phyloP scores from a whole-genome alignment of 64 coral and sea anemone genomes.

The Pocillopora verrucosa region DNA sequence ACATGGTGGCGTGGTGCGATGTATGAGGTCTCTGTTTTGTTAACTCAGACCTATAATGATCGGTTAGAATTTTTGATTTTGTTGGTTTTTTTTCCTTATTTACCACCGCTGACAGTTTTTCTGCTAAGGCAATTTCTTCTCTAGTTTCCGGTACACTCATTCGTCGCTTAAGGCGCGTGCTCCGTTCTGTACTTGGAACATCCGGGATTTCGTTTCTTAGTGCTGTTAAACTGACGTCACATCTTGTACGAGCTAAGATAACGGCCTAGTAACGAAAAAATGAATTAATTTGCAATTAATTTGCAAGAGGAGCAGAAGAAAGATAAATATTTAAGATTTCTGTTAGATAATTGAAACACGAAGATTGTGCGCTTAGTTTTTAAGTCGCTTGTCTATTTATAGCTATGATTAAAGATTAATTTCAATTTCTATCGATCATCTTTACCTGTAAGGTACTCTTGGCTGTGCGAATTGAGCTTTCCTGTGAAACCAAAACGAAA shows the following conservation, averaged over 20 bases:
- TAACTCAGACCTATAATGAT: background rate
- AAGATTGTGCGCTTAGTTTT: no score
- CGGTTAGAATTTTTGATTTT: background rate
- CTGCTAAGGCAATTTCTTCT: slow-evolving; percentile 31
- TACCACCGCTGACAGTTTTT: background rate
- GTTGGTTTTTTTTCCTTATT: background rate
- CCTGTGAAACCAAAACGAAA: background rate
- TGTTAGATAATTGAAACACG: background rate
- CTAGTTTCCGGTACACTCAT: slow-evolving; percentile 35
- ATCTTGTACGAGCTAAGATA: slow-evolving; percentile 56
- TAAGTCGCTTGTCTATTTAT: no score
- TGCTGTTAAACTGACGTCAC: slow-evolving; percentile 56
- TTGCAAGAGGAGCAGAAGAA: background rate
- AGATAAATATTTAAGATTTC: background rate
- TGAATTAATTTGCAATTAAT: background rate
- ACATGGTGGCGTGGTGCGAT: slow-evolving; percentile 39
- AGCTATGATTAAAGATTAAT: slow-evolving; percentile 11
- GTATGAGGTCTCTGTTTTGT: slow-evolving; percentile 47
- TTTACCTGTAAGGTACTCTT: slow-evolving; percentile 13
- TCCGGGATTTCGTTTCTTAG: slow-evolving; percentile 6
- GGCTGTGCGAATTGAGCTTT: background rate
- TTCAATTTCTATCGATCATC: background rate
- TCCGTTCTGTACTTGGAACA: background rate
- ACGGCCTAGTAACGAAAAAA: slow-evolving; percentile 2
- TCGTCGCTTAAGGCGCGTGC: background rate